Base-by-base conservation (phyloP, 2,888 invertebrate genomes). In the Frankliniella fusca region DNA sequence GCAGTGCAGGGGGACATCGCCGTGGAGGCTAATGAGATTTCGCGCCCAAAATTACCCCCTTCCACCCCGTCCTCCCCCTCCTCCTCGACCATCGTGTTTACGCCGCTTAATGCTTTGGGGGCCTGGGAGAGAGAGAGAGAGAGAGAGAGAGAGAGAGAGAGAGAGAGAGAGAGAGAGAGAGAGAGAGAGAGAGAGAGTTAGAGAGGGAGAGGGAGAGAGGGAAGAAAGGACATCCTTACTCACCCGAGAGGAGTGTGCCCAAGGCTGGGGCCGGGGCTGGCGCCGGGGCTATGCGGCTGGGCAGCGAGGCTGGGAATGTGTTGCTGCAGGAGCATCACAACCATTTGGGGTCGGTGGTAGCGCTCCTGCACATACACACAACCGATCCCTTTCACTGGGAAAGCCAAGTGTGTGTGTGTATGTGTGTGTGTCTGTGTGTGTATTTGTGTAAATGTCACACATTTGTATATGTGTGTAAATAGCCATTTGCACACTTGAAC, bases 271-370 rank as follows among this genome's bases (percentile, higher is more conserved):
- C 70, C 7, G 65, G 65, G 65, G n/a, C 23, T 10, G 8, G 1
- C 10, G 65, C 23, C 23, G 3, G 7, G 70, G 70, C 70, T 23
- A 27, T 23, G 70, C 70, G 70, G 23, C 11, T 76, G 70, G 27
- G 70, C 23, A 27, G 70, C 27, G 70, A 76, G 70, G 23, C 23
- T 23, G 70, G 27, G 70, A 1, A 27, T 76, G 70, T 76, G 70
- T 23, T 76, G 70, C 70, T 76, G 70, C 70, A 76, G 70, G 23
- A 76, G 70, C 70, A 76, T 76, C 70, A 76, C 70, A 23, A 76
- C 70, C 70, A 76, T 76, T 76, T 76, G 70, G 70, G 70, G 70
- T 76, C 23, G 27, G 27, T 76, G 70, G 70, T 12, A 3, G 70
- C 61, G 20, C 20, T 18, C 61, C 61, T 61, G 61, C 61, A 61